phyloP scores from a whole-genome alignment of 2,888 invertebrate genomes.

The Dorcus hopei region DNA sequence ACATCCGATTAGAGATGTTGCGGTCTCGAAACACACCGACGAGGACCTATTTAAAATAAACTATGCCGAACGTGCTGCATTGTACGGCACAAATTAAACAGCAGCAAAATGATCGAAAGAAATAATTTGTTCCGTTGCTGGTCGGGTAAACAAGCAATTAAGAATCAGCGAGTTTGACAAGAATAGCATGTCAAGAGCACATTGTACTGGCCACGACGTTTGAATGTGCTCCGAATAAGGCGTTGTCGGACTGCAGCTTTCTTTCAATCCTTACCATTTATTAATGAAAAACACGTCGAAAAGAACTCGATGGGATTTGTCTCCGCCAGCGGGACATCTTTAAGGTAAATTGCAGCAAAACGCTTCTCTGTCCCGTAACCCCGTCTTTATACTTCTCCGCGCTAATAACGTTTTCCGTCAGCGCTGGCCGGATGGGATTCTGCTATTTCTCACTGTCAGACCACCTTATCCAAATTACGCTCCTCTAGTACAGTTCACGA shows the following conservation, averaged over 20 bases:
- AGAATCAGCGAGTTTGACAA: constrained; percentile 41
- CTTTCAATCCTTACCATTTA: constrained; percentile 31
- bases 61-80: constrained; percentile 1
- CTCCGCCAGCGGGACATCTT: constrained; percentile 16
- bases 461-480: constrained; percentile 45
- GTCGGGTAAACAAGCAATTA: constrained; percentile 42
- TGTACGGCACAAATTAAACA: constrained; percentile 30
- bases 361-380: constrained; percentile 9
- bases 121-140: constrained; percentile 35
- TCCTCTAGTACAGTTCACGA: constrained; percentile 40
- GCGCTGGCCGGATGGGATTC: constrained; percentile 42
- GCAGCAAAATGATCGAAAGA: constrained; percentile 32
- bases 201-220: constrained; percentile 37
- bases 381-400: constrained; percentile 18
- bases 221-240: constrained; percentile 31
- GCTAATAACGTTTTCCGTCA: constrained; percentile 38
- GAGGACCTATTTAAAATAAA: constrained; percentile 6
- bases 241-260: constrained; percentile 28
- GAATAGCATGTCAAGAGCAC: constrained; percentile 40
- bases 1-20: too few species aligned
- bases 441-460: constrained; percentile 47
- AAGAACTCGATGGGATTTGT: constrained; percentile 10
- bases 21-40: too few species aligned
- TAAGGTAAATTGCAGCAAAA: constrained; percentile 6
- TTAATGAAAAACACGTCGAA: constrained; percentile 38